Evolutionary conservation across 1,140 invertebrate species (phyloP), one percentile per base, ranked within the genome.

Genomic region (Saccostrea glomerata): DNA sequence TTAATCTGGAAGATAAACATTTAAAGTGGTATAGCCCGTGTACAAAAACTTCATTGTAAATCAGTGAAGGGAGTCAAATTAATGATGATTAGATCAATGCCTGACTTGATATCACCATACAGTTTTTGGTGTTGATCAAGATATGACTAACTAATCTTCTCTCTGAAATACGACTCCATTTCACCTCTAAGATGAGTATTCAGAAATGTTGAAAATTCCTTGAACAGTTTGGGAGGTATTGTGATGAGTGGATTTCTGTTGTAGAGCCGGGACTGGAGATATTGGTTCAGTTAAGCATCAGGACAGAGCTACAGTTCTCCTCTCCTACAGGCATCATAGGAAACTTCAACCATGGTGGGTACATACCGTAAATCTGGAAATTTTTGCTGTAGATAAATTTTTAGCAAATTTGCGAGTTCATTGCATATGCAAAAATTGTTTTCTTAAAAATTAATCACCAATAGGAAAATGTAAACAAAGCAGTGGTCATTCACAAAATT

Each of bases 271-370:
- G 94, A 30, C 92, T 92, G 89, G 93, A 94, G 84, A 87, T 94
- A 82, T 84, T 94, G 86, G 90, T 92, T 40, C 90, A 94, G 88
- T 84, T 94, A 40, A 92, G 90, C 54, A 87, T 91, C n/a, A 82
- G 92, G 82, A 93, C 93, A 73, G 93, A 93, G 30, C 89, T 92
- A 58, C 90, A 92, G 85, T 94, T 93, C 84, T 93, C 92, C 40
- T 90, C 92, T 60, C 93, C 94, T 0, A 94, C 93, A 70, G 94
- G 94, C n/a, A 91, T 94, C 55, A 93, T 94, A 88, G 93, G 93
- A 13, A 89, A 92, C 73, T 94, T 93, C 82, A 94, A 94, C 88
- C 93, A 94, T 90, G 90, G 94, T 94, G 88, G 90, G 92, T 90
- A 60, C 20, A 60, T 15, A 58, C 6, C n/a, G n/a, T n/a, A n/a